Evolutionary conservation across 35 echinoderm and acorn worm genomes (phyloP).

Genomic region (Acanthaster planci): DNA sequence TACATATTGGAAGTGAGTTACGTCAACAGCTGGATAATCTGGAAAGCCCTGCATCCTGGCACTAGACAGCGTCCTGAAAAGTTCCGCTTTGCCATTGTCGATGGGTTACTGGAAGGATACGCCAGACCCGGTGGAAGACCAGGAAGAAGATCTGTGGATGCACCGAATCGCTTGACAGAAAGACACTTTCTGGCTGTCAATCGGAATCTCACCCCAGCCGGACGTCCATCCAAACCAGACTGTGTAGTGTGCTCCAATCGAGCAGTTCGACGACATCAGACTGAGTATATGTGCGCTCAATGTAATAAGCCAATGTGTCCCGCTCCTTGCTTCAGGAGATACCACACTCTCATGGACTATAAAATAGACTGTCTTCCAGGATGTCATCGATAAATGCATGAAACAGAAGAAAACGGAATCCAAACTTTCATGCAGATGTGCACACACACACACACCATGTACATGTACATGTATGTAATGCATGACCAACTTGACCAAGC

Average conservation of each 20-base stretch:
- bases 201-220: neutral
- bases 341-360: neutral
- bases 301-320: constrained; percentile 49
- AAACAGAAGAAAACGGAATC: no score
- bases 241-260: constrained; percentile 49
- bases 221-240: constrained; percentile 32
- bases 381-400: neutral
- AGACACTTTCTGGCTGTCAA: constrained; percentile 43
- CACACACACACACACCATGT: no score
- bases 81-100: constrained; percentile 11
- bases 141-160: constrained; percentile 3
- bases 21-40: constrained; percentile 42
- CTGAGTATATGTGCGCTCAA: constrained; percentile 34
- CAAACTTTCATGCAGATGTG: no score
- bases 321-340: constrained; percentile 38
- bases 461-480: no score
- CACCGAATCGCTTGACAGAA: constrained; percentile 18
- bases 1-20: constrained; percentile 41
- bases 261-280: constrained; percentile 39
- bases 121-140: neutral
- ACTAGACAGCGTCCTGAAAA: constrained; percentile 30
- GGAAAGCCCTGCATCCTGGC: constrained; percentile 36
- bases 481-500: no score
- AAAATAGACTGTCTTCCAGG: neutral
- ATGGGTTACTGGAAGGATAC: constrained; percentile 35